Evolutionary conservation across 2,797 vertebrate genomes (phyloP), one percentile per base, ranked within the genome.

Genomic region (Okamejei kenojei): DNA sequence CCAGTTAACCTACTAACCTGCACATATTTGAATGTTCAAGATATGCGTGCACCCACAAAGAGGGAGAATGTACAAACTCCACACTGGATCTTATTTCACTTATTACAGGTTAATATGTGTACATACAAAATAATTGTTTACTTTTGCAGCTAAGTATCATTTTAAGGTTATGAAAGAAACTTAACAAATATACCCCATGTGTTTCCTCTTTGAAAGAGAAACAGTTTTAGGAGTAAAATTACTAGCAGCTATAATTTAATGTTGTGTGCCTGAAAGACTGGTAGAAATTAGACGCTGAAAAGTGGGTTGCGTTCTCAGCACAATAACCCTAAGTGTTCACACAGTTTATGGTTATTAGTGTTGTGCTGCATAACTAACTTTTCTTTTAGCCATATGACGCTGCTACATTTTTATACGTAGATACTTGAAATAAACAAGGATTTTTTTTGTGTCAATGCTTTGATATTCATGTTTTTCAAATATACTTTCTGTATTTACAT

Each of bases 331-430:
- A 71, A 76, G 26, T n/a, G 45, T 38, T 74, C 90, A 92, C 38
- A 74, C 23, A n/a, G 38, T 17, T 91, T 73, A 91, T 76, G 68
- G 90, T 92, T 91, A 76, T n/a, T 73, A 73, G 38, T 58, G n/a
- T 74, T 92, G 90, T 76, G 71, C 38, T 92, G 71, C 71, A 92
- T 71, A 76, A 92, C 68, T 74, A 29, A 74, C 73, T 92, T 92
- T 92, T 76, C 35, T 74, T 92, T 92, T 71, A 92, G 71, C 90
- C 38, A 54, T 74, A 92, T 29, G 35, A 92, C 35, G 90, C 90
- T 92, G 90, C 90, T 92, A 92, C 45, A 54, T 92, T 92, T 92
- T 92, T 92, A 92, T 74, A 92, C 26, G 58, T n/a, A 74, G 35
- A 92, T 92, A 92, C 90, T 92, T 92, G 90, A 92, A 92, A 38